Evolutionary conservation across 2,888 invertebrate genomes (phyloP).

Genomic region (Diachrysia chrysitis): DNA sequence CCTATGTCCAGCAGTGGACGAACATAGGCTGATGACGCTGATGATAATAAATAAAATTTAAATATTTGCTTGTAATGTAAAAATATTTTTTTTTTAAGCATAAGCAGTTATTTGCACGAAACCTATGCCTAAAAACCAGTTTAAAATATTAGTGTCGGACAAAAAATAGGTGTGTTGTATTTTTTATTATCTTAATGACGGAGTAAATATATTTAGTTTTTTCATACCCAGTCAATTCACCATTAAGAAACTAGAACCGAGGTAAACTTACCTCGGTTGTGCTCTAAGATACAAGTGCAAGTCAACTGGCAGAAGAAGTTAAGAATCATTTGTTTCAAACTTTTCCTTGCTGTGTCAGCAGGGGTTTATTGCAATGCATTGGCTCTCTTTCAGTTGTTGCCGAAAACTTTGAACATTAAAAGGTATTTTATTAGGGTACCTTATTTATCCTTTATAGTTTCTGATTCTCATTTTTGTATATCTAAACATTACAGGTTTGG

Average conservation of each 20-base stretch:
- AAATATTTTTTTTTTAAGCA: too few relatives aligned
- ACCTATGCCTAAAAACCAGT: too few relatives aligned
- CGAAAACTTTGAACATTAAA: conserved; percentile 3
- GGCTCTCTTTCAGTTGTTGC: conserved; percentile 5
- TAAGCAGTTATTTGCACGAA: too few relatives aligned
- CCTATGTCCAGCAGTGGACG: too few relatives aligned
- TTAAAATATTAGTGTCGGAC: too few relatives aligned
- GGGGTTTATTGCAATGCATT: conserved; percentile 20
- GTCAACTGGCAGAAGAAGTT: conserved; percentile 34
- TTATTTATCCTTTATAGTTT: neutral
- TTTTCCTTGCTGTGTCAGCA: conserved; percentile 32
- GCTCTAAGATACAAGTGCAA: conserved; percentile 34
- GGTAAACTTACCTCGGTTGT: conserved; percentile 34
- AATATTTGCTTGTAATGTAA: too few relatives aligned
- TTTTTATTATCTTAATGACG: too few relatives aligned
- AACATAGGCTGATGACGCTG: too few relatives aligned
- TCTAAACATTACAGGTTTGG: neutral
- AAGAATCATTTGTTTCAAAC: conserved; percentile 44
- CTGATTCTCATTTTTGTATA: neutral
- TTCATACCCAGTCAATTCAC: too few relatives aligned
- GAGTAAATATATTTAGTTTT: too few relatives aligned
- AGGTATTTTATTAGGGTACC: neutral
- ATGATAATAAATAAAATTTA: too few relatives aligned
- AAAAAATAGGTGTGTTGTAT: too few relatives aligned
- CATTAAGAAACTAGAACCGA: neutral